These are phyloP conservation scores for Hylia prasina DNA, from an alignment of 2,113 vertebrate species.

Conservation along the genomic window DNA sequence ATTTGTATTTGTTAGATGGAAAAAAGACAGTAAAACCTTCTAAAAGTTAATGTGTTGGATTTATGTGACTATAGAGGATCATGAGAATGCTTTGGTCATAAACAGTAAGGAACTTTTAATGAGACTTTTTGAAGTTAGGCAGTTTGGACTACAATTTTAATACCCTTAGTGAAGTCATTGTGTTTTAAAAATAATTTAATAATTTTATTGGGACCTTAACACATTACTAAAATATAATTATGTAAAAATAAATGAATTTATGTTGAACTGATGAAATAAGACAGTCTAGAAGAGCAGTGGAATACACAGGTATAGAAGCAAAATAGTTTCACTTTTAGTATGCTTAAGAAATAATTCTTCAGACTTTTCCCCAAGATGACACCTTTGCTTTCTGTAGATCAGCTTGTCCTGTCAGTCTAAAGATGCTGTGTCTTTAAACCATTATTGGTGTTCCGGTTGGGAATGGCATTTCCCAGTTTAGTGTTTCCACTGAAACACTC, in stretches of 20 bases:
- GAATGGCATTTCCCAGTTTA: not conserved
- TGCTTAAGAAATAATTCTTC: not conserved
- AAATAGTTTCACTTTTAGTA: not conserved
- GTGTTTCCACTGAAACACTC: not conserved
- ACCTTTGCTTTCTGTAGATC: not conserved
- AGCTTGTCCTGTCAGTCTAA: not conserved
- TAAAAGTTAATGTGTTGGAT: not conserved
- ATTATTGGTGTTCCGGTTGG: not conserved
- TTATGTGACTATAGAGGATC: not conserved
- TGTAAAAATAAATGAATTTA: not conserved
- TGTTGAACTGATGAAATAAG: not conserved
- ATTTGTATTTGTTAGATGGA: not conserved
- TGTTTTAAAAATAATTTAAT: not conserved
- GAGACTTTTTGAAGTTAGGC: not conserved
- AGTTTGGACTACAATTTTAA: not conserved
- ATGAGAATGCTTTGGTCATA: not conserved
- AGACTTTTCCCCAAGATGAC: not conserved
- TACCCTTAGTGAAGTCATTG: not conserved
- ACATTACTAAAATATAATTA: not conserved
- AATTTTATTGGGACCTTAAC: not conserved
- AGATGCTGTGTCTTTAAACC: not conserved
- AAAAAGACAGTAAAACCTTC: not conserved
- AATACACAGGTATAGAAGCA: not conserved
- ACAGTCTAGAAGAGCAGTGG: not conserved
- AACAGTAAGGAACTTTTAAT: not conserved